phyloP scores from a whole-genome alignment of 2,113 vertebrate genomes.

The Nycticorax nycticorax region DNA sequence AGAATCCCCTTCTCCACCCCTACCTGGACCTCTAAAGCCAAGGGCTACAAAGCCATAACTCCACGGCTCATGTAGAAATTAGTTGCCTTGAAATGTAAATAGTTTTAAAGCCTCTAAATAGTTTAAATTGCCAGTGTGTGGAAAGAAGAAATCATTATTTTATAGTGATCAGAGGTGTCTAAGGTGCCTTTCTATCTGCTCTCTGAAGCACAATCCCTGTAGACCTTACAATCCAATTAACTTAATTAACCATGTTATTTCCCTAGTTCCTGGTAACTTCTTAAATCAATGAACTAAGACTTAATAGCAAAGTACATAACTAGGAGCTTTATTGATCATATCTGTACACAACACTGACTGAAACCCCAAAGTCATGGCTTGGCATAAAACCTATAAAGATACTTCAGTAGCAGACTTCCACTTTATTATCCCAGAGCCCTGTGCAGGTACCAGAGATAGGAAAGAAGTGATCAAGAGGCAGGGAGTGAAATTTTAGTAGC shows the following conservation, averaged over 20 bases:
- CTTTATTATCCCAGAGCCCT: not conserved
- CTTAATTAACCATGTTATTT: constrained; percentile 60
- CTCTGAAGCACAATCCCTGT: not conserved
- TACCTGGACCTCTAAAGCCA: not conserved
- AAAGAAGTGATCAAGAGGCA: not conserved
- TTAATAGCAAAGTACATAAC: constrained; percentile 20
- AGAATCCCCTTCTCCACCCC: not conserved
- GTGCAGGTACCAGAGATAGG: not conserved
- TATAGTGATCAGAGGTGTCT: constrained; percentile 1
- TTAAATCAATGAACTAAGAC: constrained; percentile 43
- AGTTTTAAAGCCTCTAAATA: not conserved
- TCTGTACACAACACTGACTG: not conserved
- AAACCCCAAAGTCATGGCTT: not conserved
- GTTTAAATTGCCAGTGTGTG: not conserved
- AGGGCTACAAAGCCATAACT: not conserved
- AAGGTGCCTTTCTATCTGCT: too few species aligned
- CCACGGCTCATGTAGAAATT: not conserved
- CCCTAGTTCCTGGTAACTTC: constrained; percentile 18
- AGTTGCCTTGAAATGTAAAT: not conserved
- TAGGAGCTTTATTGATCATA: constrained; percentile 44
- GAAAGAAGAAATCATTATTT: constrained; percentile 9
- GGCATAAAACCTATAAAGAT: not conserved
- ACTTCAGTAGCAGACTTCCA: not conserved
- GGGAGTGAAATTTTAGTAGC: not conserved
- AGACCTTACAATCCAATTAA: constrained; percentile 34